Conservation (phyloP, 2,888 invertebrate species). For the Drosophila borborema region DNA sequence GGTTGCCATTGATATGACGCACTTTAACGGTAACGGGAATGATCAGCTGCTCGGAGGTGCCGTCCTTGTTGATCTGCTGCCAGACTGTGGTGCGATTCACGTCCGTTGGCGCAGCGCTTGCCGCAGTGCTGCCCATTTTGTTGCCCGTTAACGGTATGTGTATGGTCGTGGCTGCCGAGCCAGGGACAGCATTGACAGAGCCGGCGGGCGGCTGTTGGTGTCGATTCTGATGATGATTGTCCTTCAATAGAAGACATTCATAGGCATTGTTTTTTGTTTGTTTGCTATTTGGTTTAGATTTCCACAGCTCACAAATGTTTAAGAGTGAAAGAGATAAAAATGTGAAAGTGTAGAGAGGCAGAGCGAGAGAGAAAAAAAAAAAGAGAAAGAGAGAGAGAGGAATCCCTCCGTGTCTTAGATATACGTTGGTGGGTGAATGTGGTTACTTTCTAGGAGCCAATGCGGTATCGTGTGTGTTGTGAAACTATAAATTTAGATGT, state of each 20-base stretch:
- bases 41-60: constrained; percentile 81
- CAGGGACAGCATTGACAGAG: constrained; percentile 58
- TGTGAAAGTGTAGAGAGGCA: constrained; percentile 9
- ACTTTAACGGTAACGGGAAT: constrained; percentile 84
- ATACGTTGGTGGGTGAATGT: constrained; percentile 8
- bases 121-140: constrained; percentile 29
- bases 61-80: constrained; percentile 93
- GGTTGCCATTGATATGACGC: constrained; percentile 84
- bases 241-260: constrained; percentile 79
- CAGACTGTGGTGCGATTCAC: constrained; percentile 97
- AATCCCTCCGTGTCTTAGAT: not conserved
- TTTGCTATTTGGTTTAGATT: constrained; percentile 14
- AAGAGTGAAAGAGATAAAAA: constrained; percentile 22
- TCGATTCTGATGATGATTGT: constrained; percentile 79
- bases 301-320: constrained; percentile 30
- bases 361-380: constrained; percentile 13
- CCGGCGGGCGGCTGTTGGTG: constrained; percentile 71
- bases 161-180: constrained; percentile 76
- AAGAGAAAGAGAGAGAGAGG: not conserved
- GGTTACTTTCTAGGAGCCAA: constrained; percentile 42
- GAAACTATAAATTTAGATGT: constrained; percentile 47
- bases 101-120: constrained; percentile 96
- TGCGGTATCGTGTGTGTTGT: constrained; percentile 41
- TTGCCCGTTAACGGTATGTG: constrained; percentile 89
- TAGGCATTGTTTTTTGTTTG: constrained; percentile 33